These are phyloP conservation scores for Eleutherodactylus coqui DNA, from an alignment of 2,797 vertebrate species.

Conservation along the genomic window DNA sequence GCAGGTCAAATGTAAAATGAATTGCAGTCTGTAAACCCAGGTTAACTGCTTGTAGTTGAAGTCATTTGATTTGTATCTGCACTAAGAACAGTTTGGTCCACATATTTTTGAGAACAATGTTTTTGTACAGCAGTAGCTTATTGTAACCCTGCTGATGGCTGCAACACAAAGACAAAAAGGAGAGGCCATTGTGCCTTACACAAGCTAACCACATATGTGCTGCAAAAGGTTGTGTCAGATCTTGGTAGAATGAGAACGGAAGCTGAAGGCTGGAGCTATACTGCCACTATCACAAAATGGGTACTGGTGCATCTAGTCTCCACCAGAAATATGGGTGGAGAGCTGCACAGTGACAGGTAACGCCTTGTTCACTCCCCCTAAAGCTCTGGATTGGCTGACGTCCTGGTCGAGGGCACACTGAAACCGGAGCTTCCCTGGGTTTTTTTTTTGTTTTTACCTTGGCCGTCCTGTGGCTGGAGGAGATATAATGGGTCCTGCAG, in stretches of 20 bases:
- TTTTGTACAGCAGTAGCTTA: not conserved
- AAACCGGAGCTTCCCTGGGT: no score
- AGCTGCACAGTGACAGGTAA: no score
- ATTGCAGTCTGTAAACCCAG: not conserved
- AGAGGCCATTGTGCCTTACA: constrained; percentile 20
- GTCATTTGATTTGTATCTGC: not conserved
- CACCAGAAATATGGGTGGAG: no score
- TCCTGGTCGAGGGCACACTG: no score
- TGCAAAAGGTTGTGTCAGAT: not conserved
- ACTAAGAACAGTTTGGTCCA: not conserved
- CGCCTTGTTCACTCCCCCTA: no score
- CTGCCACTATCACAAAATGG: not conserved
- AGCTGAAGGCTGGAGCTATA: not conserved
- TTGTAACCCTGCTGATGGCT: not conserved
- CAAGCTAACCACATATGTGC: not conserved
- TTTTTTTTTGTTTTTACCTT: no score
- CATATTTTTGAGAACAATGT: not conserved
- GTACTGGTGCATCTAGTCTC: no score
- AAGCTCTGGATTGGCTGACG: no score
- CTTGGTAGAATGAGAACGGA: not conserved
- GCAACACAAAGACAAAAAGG: not conserved
- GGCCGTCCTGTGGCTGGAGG: no score
- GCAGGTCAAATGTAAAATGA: no score
- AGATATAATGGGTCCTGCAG: no score
- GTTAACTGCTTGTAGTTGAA: not conserved